phyloP scores from a whole-genome alignment of 1,140 invertebrate species.

The Drosophila baimaii region DNA sequence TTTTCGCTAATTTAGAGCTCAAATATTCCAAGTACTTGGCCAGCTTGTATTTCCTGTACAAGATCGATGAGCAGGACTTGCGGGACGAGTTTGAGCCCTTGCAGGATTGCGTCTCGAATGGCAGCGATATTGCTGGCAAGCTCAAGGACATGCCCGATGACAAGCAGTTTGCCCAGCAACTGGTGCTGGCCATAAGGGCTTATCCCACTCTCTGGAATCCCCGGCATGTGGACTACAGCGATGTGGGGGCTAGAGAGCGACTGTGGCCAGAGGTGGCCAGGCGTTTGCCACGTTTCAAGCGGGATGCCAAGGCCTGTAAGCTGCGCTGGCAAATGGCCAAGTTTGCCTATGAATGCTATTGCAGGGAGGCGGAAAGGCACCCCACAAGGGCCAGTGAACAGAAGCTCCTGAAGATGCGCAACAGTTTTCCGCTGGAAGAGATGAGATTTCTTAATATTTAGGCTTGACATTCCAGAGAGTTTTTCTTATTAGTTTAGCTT shows the following conservation, averaged over 20 bases:
- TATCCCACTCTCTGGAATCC: slow-evolving; percentile 77
- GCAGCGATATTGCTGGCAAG: slow-evolving; percentile 18
- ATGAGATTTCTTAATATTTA: slow-evolving; percentile 71
- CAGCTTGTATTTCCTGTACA: slow-evolving; percentile 75
- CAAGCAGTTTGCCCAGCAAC: slow-evolving; percentile 69
- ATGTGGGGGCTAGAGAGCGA: slow-evolving; percentile 66
- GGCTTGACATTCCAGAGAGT: slow-evolving; percentile 9
- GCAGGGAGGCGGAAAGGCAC: slow-evolving; percentile 62
- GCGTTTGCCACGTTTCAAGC: slow-evolving; percentile 66
- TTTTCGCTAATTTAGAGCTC: slow-evolving; percentile 70
- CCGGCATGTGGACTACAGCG: slow-evolving; percentile 66
- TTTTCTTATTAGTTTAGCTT: neutral
- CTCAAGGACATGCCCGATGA: slow-evolving; percentile 78
- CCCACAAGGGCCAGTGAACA: slow-evolving; percentile 54
- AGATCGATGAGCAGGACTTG: slow-evolving; percentile 78
- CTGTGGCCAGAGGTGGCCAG: slow-evolving; percentile 69
- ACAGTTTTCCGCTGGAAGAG: slow-evolving; percentile 75
- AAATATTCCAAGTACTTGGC: slow-evolving; percentile 82
- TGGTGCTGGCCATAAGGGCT: slow-evolving; percentile 58
- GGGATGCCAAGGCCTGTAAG: slow-evolving; percentile 67
- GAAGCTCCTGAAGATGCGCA: slow-evolving; percentile 63
- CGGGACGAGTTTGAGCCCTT: slow-evolving; percentile 74
- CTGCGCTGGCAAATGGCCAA: slow-evolving; percentile 78
- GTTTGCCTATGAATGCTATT: slow-evolving; percentile 74
- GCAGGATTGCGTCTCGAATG: slow-evolving; percentile 55